phyloP scores from a whole-genome alignment of 2,888 invertebrate species.

The Tetrapedia diversipes region DNA sequence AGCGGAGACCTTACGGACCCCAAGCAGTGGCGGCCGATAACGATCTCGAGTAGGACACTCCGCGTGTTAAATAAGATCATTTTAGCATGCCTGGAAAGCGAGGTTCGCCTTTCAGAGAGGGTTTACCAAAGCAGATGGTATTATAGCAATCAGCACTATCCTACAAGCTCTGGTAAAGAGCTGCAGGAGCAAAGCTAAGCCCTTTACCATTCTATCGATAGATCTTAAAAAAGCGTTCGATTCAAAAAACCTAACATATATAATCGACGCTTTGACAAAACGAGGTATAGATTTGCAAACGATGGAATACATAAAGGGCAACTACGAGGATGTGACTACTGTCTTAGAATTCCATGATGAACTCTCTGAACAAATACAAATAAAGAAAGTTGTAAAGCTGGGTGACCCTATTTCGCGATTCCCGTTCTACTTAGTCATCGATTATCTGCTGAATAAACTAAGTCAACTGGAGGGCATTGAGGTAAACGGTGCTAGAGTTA shows the following conservation, averaged over 20 bases:
- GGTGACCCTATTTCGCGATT: slow-evolving; percentile 23
- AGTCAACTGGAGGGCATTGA: not conserved
- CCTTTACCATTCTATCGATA: slow-evolving; percentile 11
- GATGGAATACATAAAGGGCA: not conserved
- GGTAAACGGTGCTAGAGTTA: not conserved
- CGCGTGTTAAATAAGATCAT: slow-evolving; percentile 5
- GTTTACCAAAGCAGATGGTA: not conserved
- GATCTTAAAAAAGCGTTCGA: slow-evolving; percentile 17
- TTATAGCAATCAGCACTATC: slow-evolving; percentile 4
- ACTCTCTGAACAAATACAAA: not conserved
- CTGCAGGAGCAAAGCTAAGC: not conserved
- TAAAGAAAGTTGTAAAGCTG: slow-evolving; percentile 1
- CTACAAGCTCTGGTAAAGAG: not conserved
- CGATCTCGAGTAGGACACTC: not conserved
- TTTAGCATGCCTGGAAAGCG: not conserved
- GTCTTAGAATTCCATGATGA: slow-evolving; percentile 3
- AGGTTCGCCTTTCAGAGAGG: not conserved
- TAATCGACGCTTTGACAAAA: not conserved
- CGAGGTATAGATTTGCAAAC: not conserved
- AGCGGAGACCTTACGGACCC: not conserved
- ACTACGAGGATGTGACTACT: not conserved
- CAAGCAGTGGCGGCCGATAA: slow-evolving; percentile 8
- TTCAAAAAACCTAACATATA: not conserved
- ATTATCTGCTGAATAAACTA: not conserved
- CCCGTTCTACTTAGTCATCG: not conserved